Conservation (phyloP, 2,888 invertebrate species). For the Idaea aversata region DNA sequence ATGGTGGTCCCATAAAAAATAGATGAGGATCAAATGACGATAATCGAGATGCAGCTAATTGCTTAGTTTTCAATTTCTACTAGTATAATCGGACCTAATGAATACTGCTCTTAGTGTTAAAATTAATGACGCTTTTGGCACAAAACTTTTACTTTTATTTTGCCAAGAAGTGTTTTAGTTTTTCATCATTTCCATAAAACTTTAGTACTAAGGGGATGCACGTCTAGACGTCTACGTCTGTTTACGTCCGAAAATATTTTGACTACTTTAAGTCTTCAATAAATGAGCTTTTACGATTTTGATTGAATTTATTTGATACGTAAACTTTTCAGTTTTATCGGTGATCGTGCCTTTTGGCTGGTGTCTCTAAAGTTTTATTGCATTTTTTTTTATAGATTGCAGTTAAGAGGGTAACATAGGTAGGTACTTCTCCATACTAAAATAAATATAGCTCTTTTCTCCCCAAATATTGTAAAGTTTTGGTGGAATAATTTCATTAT, state of each 20-base stretch:
- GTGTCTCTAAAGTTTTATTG: neutral
- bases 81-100: too few species aligned
- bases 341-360: neutral
- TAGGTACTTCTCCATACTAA: neutral
- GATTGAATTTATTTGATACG: neutral
- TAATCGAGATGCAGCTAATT: too few species aligned
- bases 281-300: constrained; percentile 12
- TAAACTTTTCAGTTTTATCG: neutral
- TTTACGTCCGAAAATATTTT: neutral
- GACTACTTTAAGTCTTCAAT: neutral
- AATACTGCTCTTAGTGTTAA: neutral
- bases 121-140: neutral
- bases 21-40: too few species aligned
- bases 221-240: constrained; percentile 1
- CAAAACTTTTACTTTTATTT: neutral
- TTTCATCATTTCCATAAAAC: neutral
- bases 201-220: neutral
- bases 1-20: too few species aligned
- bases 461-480: neutral
- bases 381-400: neutral
- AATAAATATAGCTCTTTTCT: neutral
- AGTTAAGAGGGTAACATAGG: neutral
- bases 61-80: too few species aligned
- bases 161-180: neutral
- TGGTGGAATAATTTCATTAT: too few species aligned